Percentiles rank a stretch among this genome's conserved stretches.
Conservation (phyloP, 2,797 vertebrate species). For the Atherinosoma microstoma region DNA sequence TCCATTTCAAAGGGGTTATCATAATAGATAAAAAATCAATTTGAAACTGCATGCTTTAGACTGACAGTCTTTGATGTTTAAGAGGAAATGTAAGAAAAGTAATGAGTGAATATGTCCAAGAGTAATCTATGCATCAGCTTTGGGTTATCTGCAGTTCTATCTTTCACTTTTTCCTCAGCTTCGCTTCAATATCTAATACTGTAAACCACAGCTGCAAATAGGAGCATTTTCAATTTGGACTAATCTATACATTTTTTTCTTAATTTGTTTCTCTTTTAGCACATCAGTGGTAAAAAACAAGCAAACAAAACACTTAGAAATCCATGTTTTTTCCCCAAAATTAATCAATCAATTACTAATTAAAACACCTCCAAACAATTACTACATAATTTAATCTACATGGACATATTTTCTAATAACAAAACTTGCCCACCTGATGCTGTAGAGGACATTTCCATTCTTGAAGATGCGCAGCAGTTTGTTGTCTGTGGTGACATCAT, state of each 20-base stretch:
- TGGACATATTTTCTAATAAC: neutral
- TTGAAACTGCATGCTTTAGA: slow-evolving; percentile 51
- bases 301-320: neutral
- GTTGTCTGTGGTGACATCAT: slow-evolving; percentile 98
- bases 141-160: slow-evolving; percentile 21
- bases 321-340: neutral
- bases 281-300: neutral
- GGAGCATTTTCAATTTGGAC: neutral
- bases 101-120: slow-evolving; percentile 54
- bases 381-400: neutral
- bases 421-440: slow-evolving; percentile 89
- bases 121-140: slow-evolving; percentile 43
- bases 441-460: slow-evolving; percentile 96
- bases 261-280: neutral
- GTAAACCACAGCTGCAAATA: slow-evolving; percentile 4
- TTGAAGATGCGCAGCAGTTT: slow-evolving; percentile 97
- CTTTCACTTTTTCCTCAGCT: slow-evolving; percentile 25
- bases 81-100: slow-evolving; percentile 55
- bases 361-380: neutral
- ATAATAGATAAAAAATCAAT: slow-evolving; percentile 67
- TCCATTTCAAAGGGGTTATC: slow-evolving; percentile 62
- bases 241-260: slow-evolving; percentile 9
- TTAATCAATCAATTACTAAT: neutral
- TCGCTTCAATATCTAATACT: slow-evolving; percentile 1
- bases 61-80: slow-evolving; percentile 69